Evolutionary conservation across 2,888 invertebrate species (phyloP).

Genomic region (Ormyrus rosae): DNA sequence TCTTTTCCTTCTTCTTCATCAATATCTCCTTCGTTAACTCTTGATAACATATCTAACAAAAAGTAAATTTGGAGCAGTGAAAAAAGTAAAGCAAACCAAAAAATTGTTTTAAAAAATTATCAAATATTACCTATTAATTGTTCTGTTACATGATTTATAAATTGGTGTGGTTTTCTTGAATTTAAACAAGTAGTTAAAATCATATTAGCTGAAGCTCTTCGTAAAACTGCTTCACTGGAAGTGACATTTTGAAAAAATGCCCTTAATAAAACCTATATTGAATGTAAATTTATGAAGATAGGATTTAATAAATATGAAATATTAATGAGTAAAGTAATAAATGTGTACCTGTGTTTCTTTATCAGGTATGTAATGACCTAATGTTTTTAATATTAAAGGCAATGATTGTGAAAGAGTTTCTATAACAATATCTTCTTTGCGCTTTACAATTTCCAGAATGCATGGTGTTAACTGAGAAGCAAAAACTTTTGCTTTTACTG

Average conservation of each 20-base stretch:
- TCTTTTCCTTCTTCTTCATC: conserved; percentile 56
- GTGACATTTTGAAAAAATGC: conserved; percentile 80
- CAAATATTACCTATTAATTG: conserved; percentile 78
- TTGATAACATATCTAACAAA: conserved; percentile 59
- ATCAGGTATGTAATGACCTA: conserved; percentile 84
- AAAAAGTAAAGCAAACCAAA: background rate
- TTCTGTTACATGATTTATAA: conserved; percentile 83
- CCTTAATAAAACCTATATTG: conserved; percentile 78
- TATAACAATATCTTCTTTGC: conserved; percentile 84
- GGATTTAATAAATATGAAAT: background rate
- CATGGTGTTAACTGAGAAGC: conserved; percentile 86
- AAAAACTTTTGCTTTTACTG: conserved; percentile 87
- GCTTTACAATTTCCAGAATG: conserved; percentile 82
- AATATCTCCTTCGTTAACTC: conserved; percentile 53
- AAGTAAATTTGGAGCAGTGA: background rate
- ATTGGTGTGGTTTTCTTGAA: conserved; percentile 82
- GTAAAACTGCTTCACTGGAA: conserved; percentile 81
- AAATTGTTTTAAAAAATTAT: background rate
- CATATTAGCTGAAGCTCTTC: conserved; percentile 89
- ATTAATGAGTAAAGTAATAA: background rate
- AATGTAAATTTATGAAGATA: conserved; percentile 23
- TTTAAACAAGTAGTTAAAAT: conserved; percentile 88
- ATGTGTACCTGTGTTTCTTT: conserved; percentile 81
- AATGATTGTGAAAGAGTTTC: conserved; percentile 82
- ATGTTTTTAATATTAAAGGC: conserved; percentile 81